These are phyloP conservation scores for Aleiodes alternator DNA, from an alignment of 2,888 invertebrate species.

Conservation along the genomic window DNA sequence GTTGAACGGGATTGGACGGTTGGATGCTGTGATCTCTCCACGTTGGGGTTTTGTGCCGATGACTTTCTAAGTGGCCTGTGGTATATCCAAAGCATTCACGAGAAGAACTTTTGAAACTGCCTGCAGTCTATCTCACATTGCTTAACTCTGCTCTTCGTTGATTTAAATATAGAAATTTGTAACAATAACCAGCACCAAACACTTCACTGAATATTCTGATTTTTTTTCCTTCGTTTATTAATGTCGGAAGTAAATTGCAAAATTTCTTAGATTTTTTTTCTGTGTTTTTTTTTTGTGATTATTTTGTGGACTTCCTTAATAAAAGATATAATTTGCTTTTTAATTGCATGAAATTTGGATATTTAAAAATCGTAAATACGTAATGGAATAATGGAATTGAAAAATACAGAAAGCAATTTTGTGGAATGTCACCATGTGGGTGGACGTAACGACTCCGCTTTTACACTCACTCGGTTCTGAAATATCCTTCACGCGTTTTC, in stretches of 20 bases:
- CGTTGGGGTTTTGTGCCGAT: conserved; percentile 8
- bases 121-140: conserved; percentile 11
- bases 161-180: conserved; percentile 48
- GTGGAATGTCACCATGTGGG: conserved; percentile 29
- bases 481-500: conserved; percentile 25
- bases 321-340: too few species aligned
- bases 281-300: too few species aligned
- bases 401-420: conserved; percentile 25
- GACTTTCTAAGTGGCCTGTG: conserved; percentile 43
- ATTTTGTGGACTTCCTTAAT: too few species aligned
- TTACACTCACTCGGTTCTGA: conserved; percentile 22
- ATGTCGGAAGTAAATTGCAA: not conserved
- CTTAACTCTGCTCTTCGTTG: not conserved
- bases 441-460: conserved; percentile 27
- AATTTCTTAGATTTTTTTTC: too few species aligned
- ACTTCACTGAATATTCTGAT: conserved; percentile 9
- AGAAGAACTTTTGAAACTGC: conserved; percentile 3
- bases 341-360: not conserved
- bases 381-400: conserved; percentile 18
- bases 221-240: not conserved
- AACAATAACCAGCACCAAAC: conserved; percentile 46
- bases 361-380: conserved; percentile 13
- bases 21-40: conserved; percentile 13
- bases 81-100: conserved; percentile 10
- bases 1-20: conserved; percentile 20